A percentile compares a stretch with the other conserved stretches of the same genome.
Evolutionary conservation across 2,113 vertebrate genomes (phyloP).

Genomic region (Chiloscyllium plagiosum): DNA sequence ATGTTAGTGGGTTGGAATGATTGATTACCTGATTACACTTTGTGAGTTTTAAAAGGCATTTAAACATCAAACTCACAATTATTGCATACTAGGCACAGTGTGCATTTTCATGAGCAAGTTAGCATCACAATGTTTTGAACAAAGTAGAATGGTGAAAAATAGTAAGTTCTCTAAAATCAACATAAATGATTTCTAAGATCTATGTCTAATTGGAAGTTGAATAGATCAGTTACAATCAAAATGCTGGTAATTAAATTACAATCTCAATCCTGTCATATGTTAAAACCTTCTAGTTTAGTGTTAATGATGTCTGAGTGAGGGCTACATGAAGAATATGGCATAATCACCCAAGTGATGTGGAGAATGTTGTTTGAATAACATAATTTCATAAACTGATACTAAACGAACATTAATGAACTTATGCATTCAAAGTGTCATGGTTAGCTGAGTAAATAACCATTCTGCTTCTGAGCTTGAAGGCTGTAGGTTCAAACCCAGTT

Average conservation of each 20-base stretch:
- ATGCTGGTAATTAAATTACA: neutral
- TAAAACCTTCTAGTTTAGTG: neutral
- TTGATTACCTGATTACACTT: neutral
- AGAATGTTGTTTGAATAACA: neutral
- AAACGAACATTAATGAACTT: neutral
- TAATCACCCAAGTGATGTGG: neutral
- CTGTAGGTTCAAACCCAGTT: neutral
- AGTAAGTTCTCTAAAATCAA: neutral
- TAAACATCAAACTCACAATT: neutral
- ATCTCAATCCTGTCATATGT: neutral
- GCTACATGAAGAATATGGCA: neutral
- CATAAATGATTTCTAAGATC: neutral
- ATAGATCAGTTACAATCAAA: too few species aligned
- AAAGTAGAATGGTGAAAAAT: neutral
- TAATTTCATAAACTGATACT: neutral
- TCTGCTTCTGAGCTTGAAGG: neutral
- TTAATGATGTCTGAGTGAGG: neutral
- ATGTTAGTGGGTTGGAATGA: slow-evolving; percentile 2
- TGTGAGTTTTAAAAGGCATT: neutral
- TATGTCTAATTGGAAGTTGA: neutral
- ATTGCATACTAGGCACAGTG: neutral
- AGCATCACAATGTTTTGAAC: neutral
- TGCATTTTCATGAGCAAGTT: neutral
- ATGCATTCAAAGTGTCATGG: neutral
- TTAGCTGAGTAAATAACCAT: neutral